Evolutionary conservation across 2,888 invertebrate genomes (phyloP).

Genomic region (Cerceris ruficornis): DNA sequence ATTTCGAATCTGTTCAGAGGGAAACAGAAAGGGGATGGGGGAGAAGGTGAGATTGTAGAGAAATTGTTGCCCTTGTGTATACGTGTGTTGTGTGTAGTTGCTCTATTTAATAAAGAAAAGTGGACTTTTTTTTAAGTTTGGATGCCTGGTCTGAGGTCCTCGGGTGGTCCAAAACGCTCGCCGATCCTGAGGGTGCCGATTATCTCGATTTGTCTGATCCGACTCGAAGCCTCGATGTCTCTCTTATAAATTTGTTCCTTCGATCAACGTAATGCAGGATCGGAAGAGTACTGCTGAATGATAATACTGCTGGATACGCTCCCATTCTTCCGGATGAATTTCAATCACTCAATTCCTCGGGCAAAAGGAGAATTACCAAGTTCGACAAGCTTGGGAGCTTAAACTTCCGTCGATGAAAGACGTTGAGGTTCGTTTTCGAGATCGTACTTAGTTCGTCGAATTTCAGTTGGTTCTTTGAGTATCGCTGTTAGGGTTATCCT

Average conservation of each 20-base stretch:
- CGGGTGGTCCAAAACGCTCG: conserved; percentile 54
- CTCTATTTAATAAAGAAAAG: conserved; percentile 45
- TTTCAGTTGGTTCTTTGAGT: not conserved
- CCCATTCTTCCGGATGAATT: not conserved
- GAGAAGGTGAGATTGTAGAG: conserved; percentile 14
- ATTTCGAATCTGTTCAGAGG: conserved; percentile 41
- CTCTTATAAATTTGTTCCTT: not conserved
- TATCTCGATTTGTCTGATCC: conserved; percentile 3
- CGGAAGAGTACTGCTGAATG: too few species aligned
- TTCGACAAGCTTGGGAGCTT: not conserved
- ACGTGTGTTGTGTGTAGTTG: conserved; percentile 46
- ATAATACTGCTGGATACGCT: not conserved
- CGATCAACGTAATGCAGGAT: too few species aligned
- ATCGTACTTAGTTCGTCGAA: not conserved
- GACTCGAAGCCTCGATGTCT: conserved; percentile 7
- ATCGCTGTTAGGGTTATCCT: not conserved
- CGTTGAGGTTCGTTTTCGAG: not conserved
- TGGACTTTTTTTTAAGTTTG: conserved; percentile 59
- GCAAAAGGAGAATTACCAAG: not conserved
- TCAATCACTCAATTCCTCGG: not conserved
- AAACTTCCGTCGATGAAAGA: not conserved
- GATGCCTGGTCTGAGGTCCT: conserved; percentile 70
- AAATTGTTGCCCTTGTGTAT: conserved; percentile 35
- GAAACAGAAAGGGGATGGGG: not conserved
- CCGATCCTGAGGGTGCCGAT: conserved; percentile 37